These are phyloP conservation scores for Melanotaenia trifasciata DNA, from an alignment of 2,797 vertebrate genomes.

Conservation along the genomic window DNA sequence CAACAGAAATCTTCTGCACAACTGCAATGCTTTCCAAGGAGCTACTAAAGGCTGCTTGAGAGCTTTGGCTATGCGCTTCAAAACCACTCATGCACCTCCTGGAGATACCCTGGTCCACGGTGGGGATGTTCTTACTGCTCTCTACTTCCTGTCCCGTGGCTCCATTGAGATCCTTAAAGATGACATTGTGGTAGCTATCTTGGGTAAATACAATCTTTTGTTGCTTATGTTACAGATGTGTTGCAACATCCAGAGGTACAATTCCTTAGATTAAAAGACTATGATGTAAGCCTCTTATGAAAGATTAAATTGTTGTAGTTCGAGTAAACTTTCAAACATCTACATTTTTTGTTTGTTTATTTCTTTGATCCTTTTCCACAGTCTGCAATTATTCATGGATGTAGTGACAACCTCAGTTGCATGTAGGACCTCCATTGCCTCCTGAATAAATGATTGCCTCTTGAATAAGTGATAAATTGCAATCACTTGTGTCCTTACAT, in stretches of 20 bases:
- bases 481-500: not conserved
- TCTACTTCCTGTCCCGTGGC: conserved; percentile 96
- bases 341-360: not conserved
- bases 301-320: not conserved
- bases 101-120: conserved; percentile 96
- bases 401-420: conserved; percentile 8
- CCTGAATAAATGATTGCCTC: conserved; percentile 18
- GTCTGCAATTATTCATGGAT: conserved; percentile 16
- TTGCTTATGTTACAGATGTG: conserved; percentile 1
- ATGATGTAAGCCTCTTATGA: not conserved
- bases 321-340: not conserved
- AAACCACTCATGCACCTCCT: conserved; percentile 95
- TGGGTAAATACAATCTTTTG: conserved; percentile 85
- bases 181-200: conserved; percentile 97
- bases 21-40: conserved; percentile 95
- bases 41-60: conserved; percentile 98
- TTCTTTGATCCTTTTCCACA: conserved; percentile 30
- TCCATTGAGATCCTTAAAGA: conserved; percentile 99
- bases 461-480: too few relatives aligned
- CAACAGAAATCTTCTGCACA: conserved; percentile 92
- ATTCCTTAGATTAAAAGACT: not conserved
- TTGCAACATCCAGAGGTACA: not conserved
- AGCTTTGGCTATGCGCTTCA: conserved; percentile 98
- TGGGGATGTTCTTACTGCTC: conserved; percentile 95
- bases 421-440: conserved; percentile 26